Percentiles rank a stretch among this genome's conserved stretches.
phyloP scores from a whole-genome alignment of 2,113 vertebrate species.

The Rostratula benghalensis region DNA sequence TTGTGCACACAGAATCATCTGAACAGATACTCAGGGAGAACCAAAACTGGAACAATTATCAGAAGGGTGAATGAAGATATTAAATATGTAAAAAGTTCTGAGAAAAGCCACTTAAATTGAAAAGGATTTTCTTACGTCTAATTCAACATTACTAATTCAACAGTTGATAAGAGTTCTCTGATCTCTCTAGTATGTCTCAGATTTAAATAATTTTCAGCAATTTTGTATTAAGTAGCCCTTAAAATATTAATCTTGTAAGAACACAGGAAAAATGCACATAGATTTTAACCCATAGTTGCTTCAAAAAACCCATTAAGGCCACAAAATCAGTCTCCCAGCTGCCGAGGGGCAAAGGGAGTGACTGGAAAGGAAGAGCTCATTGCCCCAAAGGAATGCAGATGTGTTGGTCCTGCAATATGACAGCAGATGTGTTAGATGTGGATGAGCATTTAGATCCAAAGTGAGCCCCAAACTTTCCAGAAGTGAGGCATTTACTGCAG shows the following conservation, averaged over 20 bases:
- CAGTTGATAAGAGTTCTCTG: constrained; percentile 22
- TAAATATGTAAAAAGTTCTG: constrained; percentile 4
- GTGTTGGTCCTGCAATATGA: not conserved
- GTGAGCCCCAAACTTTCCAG: not conserved
- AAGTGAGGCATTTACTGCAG: not conserved
- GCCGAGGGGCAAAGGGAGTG: not conserved
- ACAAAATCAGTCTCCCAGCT: not conserved
- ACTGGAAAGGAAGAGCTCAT: not conserved
- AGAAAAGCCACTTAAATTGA: constrained; percentile 30
- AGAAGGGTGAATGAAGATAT: constrained; percentile 9
- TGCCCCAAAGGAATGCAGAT: not conserved
- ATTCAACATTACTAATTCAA: constrained; percentile 39
- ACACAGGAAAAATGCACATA: not conserved
- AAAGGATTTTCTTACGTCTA: constrained; percentile 33
- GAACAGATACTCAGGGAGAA: not conserved
- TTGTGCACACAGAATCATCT: not conserved
- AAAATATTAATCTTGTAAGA: constrained; percentile 45
- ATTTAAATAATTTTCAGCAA: constrained; percentile 48
- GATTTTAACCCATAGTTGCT: not conserved
- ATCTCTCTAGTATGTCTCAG: constrained; percentile 13
- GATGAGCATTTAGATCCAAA: not conserved
- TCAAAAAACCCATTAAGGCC: not conserved
- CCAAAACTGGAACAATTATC: not conserved
- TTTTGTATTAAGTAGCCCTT: constrained; percentile 33
- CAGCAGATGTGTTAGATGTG: not conserved